Evolutionary conservation across 1,140 invertebrate species (phyloP).

Genomic region (Drosophila novamexicana): DNA sequence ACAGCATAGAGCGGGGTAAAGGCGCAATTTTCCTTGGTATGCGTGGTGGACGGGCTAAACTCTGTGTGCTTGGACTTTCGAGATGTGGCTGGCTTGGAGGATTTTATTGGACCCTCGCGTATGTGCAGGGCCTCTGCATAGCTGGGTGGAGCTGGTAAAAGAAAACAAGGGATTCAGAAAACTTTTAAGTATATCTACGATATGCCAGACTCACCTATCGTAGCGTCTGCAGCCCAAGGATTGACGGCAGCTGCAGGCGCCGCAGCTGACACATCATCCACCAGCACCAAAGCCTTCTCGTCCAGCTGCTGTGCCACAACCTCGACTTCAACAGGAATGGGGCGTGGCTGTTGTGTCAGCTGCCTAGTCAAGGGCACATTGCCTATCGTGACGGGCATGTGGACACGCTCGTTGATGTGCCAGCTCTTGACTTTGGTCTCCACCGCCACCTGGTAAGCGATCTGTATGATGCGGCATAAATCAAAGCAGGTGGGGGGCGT

Average conservation of each 20-base stretch:
- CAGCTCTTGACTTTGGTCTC: constrained; percentile 80
- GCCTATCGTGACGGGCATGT: constrained; percentile 86
- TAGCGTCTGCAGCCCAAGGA: constrained; percentile 57
- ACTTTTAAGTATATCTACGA: too few species aligned
- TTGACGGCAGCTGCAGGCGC: background rate
- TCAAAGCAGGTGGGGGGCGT: constrained; percentile 89
- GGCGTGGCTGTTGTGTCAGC: constrained; percentile 41
- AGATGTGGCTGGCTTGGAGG: background rate
- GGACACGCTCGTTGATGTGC: constrained; percentile 85
- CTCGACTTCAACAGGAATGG: constrained; percentile 30
- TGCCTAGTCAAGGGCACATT: constrained; percentile 85
- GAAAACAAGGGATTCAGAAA: too few species aligned
- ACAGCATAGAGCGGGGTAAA: constrained; percentile 65
- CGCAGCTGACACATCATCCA: constrained; percentile 16
- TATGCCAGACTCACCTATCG: constrained; percentile 40
- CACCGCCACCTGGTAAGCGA: constrained; percentile 89
- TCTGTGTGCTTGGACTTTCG: background rate
- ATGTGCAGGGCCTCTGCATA: constrained; percentile 65
- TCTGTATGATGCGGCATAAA: constrained; percentile 89
- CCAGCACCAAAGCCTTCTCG: constrained; percentile 52
- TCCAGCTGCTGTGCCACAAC: constrained; percentile 51
- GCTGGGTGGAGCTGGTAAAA: constrained; percentile 50
- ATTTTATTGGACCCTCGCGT: background rate
- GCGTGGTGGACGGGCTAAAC: constrained; percentile 1
- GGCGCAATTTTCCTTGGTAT: constrained; percentile 10